These are phyloP conservation scores for Lemur catta DNA, from an alignment of 2,797 vertebrate genomes.

Conservation along the genomic window DNA sequence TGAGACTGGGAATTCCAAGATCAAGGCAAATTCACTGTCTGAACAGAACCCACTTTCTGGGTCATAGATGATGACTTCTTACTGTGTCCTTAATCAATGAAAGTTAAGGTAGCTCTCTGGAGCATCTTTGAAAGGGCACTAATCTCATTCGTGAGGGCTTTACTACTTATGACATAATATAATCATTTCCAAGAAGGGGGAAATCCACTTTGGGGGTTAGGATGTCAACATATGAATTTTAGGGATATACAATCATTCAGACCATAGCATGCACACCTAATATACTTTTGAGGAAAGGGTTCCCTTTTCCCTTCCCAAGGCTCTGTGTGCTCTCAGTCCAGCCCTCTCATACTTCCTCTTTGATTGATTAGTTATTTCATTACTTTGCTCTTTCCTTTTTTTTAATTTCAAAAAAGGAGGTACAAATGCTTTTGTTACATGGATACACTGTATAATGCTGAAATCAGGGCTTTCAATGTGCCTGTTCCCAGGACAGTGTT, in stretches of 20 bases:
- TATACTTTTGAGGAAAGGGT: fast-evolving
- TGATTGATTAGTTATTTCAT: neutral
- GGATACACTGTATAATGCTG: neutral
- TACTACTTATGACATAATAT: neutral
- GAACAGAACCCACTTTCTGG: neutral
- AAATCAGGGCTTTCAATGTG: neutral
- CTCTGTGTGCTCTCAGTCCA: neutral
- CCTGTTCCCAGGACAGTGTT: neutral
- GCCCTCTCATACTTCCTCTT: neutral
- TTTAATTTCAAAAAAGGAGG: neutral
- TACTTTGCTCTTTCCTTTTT: neutral
- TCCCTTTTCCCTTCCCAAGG: neutral
- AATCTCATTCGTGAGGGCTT: neutral
- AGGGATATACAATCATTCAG: neutral
- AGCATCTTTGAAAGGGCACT: neutral
- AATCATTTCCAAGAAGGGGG: no score
- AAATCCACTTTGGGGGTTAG: neutral
- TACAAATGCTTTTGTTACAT: neutral
- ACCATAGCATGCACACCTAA: neutral
- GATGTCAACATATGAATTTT: neutral
- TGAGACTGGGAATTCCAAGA: neutral
- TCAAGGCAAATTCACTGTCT: neutral
- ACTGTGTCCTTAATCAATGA: neutral
- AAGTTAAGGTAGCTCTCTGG: neutral
- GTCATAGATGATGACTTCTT: neutral